Evolutionary conservation across 2,888 invertebrate species (phyloP), one percentile per base, ranked within the genome.

Genomic region (Abrostola tripartita): DNA sequence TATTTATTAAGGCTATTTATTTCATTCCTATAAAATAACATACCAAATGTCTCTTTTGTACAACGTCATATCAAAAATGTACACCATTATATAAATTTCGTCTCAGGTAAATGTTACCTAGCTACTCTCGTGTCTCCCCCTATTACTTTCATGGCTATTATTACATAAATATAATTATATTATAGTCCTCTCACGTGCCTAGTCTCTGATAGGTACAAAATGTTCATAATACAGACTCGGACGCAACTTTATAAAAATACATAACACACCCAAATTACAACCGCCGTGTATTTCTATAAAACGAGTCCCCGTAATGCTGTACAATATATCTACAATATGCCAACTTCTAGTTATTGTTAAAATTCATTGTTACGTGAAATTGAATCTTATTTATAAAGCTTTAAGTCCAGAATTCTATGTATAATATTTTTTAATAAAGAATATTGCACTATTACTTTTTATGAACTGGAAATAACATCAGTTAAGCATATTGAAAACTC

Each of bases 11-110:
- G 90, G 91, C 95, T 95, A 95, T 95, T 95, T 95, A 95, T 95
- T 95, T 95, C 93, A 94, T 95, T 95, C 95, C 95, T 95, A 94
- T 95, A 95, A 95, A 95, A 95, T 95, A 95, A 94, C 95, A 95
- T 95, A 95, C 95, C 94, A 95, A 95, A 95, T 93, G 93, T 95
- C 92, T 95, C 94, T 93, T 95, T 95, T 95, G 95, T 95, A 95
- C 95, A 95, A 95, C 92, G 91, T 94, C 92, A 94, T 95, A 95
- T 95, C 94, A 95, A 95, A 95, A 95, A 95, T 95, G 93, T 95
- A 95, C 95, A 95, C 93, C 94, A 90, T 92, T 88, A 95, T 94
- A 95, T 94, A 95, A 95, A 94, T 94, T 93, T 93, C 91, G 92
- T 90, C 86, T 88, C 88, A 90, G 93, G 93, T 94, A 94, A 94